Base-by-base conservation (phyloP, 2,888 invertebrate species). In the Ischnura elegans region DNA sequence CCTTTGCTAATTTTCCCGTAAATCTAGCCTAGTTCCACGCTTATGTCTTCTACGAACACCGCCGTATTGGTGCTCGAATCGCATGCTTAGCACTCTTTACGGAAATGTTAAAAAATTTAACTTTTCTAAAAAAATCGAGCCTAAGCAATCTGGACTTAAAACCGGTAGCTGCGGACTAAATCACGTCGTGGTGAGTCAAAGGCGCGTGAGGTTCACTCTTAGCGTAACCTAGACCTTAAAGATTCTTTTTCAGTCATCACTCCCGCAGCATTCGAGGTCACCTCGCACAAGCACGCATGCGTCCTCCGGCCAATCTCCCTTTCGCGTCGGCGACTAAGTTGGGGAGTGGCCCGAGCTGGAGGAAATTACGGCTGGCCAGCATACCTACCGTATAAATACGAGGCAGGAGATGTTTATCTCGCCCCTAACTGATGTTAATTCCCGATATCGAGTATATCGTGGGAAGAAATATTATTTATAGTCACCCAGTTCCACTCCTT, bases 151-250 rank as follows among this genome's bases (percentile, higher is more conserved):
- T n/a, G n/a, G n/a, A n/a, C n/a, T 51, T 5, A 51, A 51, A 51
- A 19, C 16, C 13, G 51, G 13, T 19, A 66, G 66, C 66, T 13
- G 21, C n/a, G 76, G 36, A 36, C 76, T n/a, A 6, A 21, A 76
- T 36, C 76, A 0, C 29, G 36, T 36, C 29, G 25, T 25, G 2
- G 2, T 36, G 36, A 76, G 36, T 76, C 76, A 10, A 19, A 19
- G 36, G 76, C 16, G 76, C 76, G 76, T 36, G 76, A 76, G 36
- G 36, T 36, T 2, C 29, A 10, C 36, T 61, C 61, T 61, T 76
- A 2, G 25, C 76, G 76, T 76, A 76, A 76, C 76, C 76, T 76
- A 76, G 76, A 76, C 76, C 76, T 76, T 76, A 76, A n/a, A 76
- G 36, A 76, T 76, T 76, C 76, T n/a, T 61, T 76, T 36, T 76